Evolutionary conservation across 1,140 invertebrate genomes (phyloP), one percentile per base, ranked within the genome.

Genomic region (Temnothorax longispinosus): DNA sequence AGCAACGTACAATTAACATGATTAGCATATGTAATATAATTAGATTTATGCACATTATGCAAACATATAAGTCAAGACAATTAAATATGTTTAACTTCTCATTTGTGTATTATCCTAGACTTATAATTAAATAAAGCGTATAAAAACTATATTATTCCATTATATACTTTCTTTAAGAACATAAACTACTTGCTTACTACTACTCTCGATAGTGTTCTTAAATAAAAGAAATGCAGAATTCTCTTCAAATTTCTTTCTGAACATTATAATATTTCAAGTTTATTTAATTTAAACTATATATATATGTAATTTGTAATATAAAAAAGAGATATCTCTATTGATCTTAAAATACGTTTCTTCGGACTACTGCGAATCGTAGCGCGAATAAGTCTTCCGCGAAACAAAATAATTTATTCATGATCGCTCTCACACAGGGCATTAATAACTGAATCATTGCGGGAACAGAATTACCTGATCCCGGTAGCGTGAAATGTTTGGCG

Each of bases 371-470:
- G n/a, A 60, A 78, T 65, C 5, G 10, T 65, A 38, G 27, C 27
- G 21, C 6, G 21, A 47, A 44, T 47, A 58, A 21, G 7, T 35
- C 2, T 58, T 32, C 52, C 74, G 15, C n/a, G 32, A 85, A 52
- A 62, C 7, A 85, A 44, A 77, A 11, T 35, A 54, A 13, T 58
- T 56, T 72, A 77, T 32, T 5, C 35, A 75, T 32, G 56, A 78
- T 85, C 44, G 7, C 32, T 65, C 35, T 65, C 35, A 44, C 38
- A 52, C 27, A 2, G 15, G 18, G 3, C 58, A 82, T 47, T 82
- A 82, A 72, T 74, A 60, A 18, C 41, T 11, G 27, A 72, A 56
- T 52, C 18, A 18, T 5, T 8, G 11, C 11, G 38, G 52, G 44
- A 47, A 60, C 27, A 11, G 27, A 60, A 47, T 58, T 67, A 47